Evolutionary conservation across 2,888 invertebrate genomes (phyloP), one percentile per base, ranked within the genome.

Genomic region (Tryphoninae sp.): DNA sequence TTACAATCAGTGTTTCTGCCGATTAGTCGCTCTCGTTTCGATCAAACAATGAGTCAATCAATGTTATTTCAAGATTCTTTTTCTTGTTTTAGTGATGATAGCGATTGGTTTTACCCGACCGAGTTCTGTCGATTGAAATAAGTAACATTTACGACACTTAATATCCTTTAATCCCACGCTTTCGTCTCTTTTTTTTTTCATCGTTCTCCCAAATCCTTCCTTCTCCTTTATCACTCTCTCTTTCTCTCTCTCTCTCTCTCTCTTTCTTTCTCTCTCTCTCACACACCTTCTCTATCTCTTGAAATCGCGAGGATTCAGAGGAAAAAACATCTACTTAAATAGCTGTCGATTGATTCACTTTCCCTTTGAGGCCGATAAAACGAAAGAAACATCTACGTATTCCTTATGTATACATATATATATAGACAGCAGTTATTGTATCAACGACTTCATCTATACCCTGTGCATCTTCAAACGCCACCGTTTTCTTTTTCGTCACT

Each of bases 361-460:
- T 62, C 78, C 80, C 67, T 79, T 86, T 89, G 91, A 91, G 91
- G 91, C 91, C 91, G 91, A 90, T 90, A 89, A 89, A 91, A 90
- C 86, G 88, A 91, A 89, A 90, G 87, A 91, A 90, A 90, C 90
- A 85, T 82, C 79, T 85, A 86, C 83, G 84, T 86, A 86, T 83
- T 82, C 68, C 83, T 83, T 83, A 84, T 85, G 89, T 89, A 87
- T 86, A 86, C 84, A 86, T 88, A 86, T 87, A 87, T 87, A 89
- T 90, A 90, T 89, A 91, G 90, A 91, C 90, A 91, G 90, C 90
- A 90, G 89, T 90, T 89, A 90, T 90, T 90, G 90, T 90, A 91
- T 90, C 89, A 91, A 91, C 91, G 90, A 91, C 89, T 91, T 91
- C 91, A 89, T 92, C 90, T 92, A 91, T 92, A 92, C 92, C 92